These are phyloP conservation scores for Trachemys scripta DNA, from an alignment of 2,113 vertebrate genomes.

Conservation along the genomic window DNA sequence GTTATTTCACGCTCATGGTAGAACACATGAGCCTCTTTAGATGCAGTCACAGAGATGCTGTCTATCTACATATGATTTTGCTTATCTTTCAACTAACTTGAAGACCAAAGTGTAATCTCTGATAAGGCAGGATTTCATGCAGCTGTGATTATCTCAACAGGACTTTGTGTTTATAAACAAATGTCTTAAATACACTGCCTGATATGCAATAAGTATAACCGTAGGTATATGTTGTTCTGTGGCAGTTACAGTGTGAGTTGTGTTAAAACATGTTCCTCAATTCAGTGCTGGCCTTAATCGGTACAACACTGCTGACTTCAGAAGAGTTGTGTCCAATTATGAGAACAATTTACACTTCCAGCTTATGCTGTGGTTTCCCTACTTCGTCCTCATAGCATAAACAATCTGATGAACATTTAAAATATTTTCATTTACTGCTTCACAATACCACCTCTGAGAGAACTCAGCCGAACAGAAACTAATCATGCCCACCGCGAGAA, in stretches of 20 bases:
- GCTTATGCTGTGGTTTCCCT: not conserved
- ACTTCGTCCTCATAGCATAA: not conserved
- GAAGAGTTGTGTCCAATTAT: conserved; percentile 23
- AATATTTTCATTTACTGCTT: not conserved
- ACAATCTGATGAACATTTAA: not conserved
- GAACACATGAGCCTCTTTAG: not conserved
- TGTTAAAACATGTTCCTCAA: conserved; percentile 5
- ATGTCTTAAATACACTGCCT: not conserved
- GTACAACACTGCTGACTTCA: conserved; percentile 19
- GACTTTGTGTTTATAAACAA: not conserved
- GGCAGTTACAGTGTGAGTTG: not conserved
- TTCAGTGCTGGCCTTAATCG: conserved; percentile 1
- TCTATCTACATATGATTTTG: not conserved
- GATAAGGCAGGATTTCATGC: not conserved
- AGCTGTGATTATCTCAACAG: not conserved
- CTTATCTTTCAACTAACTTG: not conserved
- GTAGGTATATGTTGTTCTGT: not conserved
- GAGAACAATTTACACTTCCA: conserved; percentile 18
- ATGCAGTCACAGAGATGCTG: not conserved
- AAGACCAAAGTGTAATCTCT: not conserved
- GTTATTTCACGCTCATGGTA: not conserved
- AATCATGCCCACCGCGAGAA: not conserved
- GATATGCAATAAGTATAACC: conserved; percentile 8
- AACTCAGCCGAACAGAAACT: conserved; percentile 3
- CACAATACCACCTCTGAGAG: not conserved